Evolutionary conservation across 2,113 vertebrate genomes (phyloP), one percentile per base, ranked within the genome.

Genomic region (Lutjanus erythropterus): DNA sequence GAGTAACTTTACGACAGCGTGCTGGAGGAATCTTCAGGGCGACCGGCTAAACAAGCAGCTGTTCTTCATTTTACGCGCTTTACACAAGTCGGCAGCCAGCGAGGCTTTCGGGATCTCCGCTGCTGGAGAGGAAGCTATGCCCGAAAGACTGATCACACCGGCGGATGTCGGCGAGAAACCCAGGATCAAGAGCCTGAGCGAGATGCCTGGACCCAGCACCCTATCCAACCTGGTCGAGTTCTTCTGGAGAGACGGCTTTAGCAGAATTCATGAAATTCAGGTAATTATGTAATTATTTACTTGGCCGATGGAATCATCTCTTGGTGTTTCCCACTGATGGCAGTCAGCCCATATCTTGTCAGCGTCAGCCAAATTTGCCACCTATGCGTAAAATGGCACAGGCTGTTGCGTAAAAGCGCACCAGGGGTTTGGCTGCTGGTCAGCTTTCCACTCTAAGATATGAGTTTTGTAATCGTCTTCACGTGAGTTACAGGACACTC

Each of bases 231-330:
- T 98, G 71, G 53, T 96, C 14, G 97, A 98, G 89, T 96, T 98
- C 88, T 98, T 98, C 88, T 97, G 94, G 90, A 95, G 91, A 82
- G 96, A 97, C 79, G 97, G 97, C 1, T 98, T 98, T 79, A 91
- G 94, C 70, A 95, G 97, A 87, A 96, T 98, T 50, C 97, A 98
- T n/a, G 96, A 98, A 78, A 97, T 98, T 53, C 97, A 98, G 96
- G 97, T 97, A 93, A 82, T 41, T 4, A 1, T 29, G 1, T 31
- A n/a, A n/a, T n/a, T n/a, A n/a, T n/a, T n/a, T n/a, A n/a, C n/a
- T n/a, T n/a, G n/a, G n/a, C n/a, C n/a, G 0, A 42, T 33, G 0
- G 35, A 62, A n/a, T 9, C 8, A 5, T 10, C 0, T 68, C 0
- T 23, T 55, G 23, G 7, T 19, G 9, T 39, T 71, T 52, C 14